phyloP scores from a whole-genome alignment of 2,113 vertebrate species.

The Plotosus lineatus region DNA sequence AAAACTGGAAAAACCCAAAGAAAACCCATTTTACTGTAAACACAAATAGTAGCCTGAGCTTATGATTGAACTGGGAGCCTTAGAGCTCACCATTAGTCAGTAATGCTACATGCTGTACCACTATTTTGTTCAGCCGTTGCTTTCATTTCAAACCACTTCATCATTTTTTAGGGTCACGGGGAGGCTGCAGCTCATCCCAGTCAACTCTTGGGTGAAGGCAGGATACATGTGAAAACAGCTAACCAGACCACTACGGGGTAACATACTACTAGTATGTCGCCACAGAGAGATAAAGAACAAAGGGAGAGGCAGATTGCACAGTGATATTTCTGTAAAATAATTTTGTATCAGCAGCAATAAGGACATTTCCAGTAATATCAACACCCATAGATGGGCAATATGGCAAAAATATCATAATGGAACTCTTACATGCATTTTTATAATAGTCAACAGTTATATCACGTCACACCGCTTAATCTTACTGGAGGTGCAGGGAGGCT shows the following conservation, averaged over 20 bases:
- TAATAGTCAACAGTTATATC: neutral
- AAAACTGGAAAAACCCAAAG: neutral
- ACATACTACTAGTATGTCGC: too few species aligned
- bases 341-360: slow-evolving; percentile 24
- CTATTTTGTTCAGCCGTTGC: too few species aligned
- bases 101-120: neutral
- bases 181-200: too few species aligned
- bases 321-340: too few species aligned
- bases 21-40: neutral
- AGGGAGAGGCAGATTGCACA: neutral
- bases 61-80: neutral
- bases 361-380: neutral
- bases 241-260: too few species aligned
- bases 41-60: neutral
- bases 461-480: too few species aligned
- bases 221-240: too few species aligned
- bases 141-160: too few species aligned
- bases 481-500: too few species aligned
- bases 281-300: neutral
- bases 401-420: neutral
- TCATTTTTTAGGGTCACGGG: too few species aligned
- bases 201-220: too few species aligned
- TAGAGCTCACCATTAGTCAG: neutral
- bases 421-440: neutral
- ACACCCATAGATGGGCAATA: neutral